Percentiles rank a stretch among this genome's conserved stretches.
Evolutionary conservation across 2,113 vertebrate species (phyloP).

Genomic region (Oryzias melastigma): DNA sequence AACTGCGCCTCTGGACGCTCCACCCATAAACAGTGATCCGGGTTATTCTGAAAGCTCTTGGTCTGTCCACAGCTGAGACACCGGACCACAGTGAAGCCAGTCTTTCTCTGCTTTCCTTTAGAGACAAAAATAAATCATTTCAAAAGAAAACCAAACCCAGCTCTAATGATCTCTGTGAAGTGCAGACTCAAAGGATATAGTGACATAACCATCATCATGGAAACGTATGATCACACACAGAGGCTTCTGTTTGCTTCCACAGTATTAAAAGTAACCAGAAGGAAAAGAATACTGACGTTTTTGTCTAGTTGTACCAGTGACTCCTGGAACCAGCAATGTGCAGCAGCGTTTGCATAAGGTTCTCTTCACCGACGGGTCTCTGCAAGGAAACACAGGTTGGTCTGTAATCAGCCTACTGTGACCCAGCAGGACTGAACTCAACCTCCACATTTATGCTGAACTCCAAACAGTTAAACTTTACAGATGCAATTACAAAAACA

Average conservation of each 20-base stretch:
- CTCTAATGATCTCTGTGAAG: too few relatives aligned
- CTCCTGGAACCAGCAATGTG: constrained; percentile 78
- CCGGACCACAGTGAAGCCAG: constrained; percentile 67
- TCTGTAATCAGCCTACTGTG: not conserved
- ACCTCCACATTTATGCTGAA: too few relatives aligned
- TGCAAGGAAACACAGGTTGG: constrained; percentile 38
- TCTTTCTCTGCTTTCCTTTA: constrained; percentile 57
- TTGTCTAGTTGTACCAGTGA: constrained; percentile 78
- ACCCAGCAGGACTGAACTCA: too few relatives aligned
- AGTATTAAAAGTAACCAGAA: too few relatives aligned
- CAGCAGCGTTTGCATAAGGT: constrained; percentile 82
- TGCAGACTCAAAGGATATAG: too few relatives aligned
- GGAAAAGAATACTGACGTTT: constrained; percentile 57
- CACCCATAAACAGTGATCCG: constrained; percentile 77
- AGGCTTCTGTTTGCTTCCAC: too few relatives aligned
- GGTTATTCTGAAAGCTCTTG: constrained; percentile 75
- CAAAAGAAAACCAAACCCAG: not conserved
- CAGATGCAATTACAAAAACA: too few relatives aligned
- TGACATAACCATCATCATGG: too few relatives aligned
- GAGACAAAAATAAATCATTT: not conserved
- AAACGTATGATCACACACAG: too few relatives aligned
- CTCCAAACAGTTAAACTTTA: too few relatives aligned
- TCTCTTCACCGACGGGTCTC: constrained; percentile 85
- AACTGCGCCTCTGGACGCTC: constrained; percentile 78
- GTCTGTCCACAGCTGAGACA: constrained; percentile 79